A percentile compares a stretch with the other conserved stretches of the same genome.
Evolutionary conservation across 2,113 vertebrate species (phyloP).

Genomic region (Microtus oregoni): DNA sequence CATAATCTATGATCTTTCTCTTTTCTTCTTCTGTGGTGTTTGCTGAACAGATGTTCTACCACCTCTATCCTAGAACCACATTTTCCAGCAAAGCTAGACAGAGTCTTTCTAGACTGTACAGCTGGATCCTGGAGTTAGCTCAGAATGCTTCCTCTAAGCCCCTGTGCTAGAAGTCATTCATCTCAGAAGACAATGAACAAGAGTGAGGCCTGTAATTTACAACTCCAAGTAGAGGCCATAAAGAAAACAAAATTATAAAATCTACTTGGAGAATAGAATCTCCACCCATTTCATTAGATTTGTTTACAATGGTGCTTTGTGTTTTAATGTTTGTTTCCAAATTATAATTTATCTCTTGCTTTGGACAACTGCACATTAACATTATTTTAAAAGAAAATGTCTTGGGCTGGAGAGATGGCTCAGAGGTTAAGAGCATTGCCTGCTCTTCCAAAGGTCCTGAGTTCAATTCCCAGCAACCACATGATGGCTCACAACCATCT

Average conservation of each 20-base stretch:
- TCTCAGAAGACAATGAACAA: accelerated
- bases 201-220: neutral
- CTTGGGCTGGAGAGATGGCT: too few relatives aligned
- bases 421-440: too few relatives aligned
- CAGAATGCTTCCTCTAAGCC: neutral
- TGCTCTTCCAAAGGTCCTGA: too few relatives aligned
- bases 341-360: neutral
- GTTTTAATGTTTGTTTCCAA: neutral
- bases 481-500: too few relatives aligned
- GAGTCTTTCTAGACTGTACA: neutral
- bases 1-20: neutral
- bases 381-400: neutral
- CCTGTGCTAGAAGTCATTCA: too few relatives aligned
- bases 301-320: neutral
- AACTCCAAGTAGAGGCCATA: neutral
- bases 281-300: neutral
- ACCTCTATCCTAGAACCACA: neutral
- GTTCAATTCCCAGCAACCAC: too few relatives aligned
- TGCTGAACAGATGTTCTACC: neutral
- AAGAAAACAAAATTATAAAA: neutral
- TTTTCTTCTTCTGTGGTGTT: neutral
- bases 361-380: neutral
- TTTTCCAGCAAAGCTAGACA: neutral
- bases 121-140: neutral
- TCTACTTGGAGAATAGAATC: neutral